Percentiles rank a stretch among this genome's conserved stretches.
Evolutionary conservation across 2,888 invertebrate species (phyloP).

Genomic region (Meteorus colon): DNA sequence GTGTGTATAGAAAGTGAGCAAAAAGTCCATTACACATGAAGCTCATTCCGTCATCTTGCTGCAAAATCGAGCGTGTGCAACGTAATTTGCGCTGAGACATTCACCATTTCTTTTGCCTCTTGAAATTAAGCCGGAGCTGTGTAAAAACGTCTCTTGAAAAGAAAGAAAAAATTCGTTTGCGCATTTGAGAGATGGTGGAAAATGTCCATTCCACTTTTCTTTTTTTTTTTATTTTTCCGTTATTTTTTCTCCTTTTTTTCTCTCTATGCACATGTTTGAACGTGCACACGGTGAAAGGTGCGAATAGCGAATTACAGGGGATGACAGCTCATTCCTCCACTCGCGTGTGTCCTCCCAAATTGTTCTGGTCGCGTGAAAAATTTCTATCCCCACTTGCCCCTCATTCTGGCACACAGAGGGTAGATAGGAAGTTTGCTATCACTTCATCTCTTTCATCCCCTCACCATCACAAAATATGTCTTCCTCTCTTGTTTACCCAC

Average conservation of each 20-base stretch:
- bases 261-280: not conserved
- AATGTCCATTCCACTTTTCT: not conserved
- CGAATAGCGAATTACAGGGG: constrained; percentile 49
- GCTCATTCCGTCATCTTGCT: no score
- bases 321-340: constrained; percentile 52
- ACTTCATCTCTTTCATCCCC: not conserved
- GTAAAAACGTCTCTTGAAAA: no score
- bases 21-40: no score
- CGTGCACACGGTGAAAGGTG: constrained; percentile 28
- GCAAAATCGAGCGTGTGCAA: no score
- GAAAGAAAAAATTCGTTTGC: not conserved
- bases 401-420: not conserved
- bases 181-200: not conserved
- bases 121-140: no score
- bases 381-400: constrained; percentile 27
- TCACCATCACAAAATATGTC: not conserved
- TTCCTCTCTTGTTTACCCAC: not conserved
- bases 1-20: no score
- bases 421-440: constrained; percentile 11
- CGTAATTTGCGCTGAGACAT: no score
- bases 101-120: no score
- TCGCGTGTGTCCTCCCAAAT: constrained; percentile 42
- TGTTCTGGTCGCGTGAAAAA: constrained; percentile 44
- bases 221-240: not conserved
- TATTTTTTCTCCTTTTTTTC: not conserved